A percentile compares a stretch with the other conserved stretches of the same genome.
Conservation (phyloP, 2,888 invertebrate genomes). For the Tanytarsus gracilentus region DNA sequence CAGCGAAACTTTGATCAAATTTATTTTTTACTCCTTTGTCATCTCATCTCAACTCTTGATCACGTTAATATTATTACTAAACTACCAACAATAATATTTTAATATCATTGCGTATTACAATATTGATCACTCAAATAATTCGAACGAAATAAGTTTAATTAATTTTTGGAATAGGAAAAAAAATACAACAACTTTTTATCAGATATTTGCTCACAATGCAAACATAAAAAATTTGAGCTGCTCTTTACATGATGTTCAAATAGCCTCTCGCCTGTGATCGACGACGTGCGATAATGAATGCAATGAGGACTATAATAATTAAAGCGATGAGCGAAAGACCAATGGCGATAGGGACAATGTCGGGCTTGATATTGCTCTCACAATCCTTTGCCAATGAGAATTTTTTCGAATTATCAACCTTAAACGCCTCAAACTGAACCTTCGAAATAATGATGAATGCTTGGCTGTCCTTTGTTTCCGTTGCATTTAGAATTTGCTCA, state of each 20-base stretch:
- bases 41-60: too few relatives aligned
- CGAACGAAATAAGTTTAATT: too few relatives aligned
- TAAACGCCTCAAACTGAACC: conserved; percentile 69
- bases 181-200: too few relatives aligned
- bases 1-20: too few relatives aligned
- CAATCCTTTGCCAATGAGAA: conserved; percentile 69
- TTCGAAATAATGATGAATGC: conserved; percentile 51
- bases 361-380: conserved; percentile 62
- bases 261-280: conserved; percentile 76
- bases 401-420: conserved; percentile 43
- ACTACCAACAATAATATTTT: too few relatives aligned
- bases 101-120: too few relatives aligned
- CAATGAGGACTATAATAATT: conserved; percentile 82
- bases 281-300: conserved; percentile 86
- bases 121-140: too few relatives aligned
- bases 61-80: too few relatives aligned
- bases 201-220: too few relatives aligned
- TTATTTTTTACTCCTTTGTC: too few relatives aligned
- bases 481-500: conserved; percentile 50
- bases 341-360: conserved; percentile 94
- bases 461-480: conserved; percentile 35
- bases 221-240: too few relatives aligned
- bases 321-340: conserved; percentile 86
- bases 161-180: too few relatives aligned
- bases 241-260: conserved; percentile 56